Percentiles rank a stretch among this genome's conserved stretches.
phyloP scores from a whole-genome alignment of 2,888 invertebrate species.

The Folsomia candida region DNA sequence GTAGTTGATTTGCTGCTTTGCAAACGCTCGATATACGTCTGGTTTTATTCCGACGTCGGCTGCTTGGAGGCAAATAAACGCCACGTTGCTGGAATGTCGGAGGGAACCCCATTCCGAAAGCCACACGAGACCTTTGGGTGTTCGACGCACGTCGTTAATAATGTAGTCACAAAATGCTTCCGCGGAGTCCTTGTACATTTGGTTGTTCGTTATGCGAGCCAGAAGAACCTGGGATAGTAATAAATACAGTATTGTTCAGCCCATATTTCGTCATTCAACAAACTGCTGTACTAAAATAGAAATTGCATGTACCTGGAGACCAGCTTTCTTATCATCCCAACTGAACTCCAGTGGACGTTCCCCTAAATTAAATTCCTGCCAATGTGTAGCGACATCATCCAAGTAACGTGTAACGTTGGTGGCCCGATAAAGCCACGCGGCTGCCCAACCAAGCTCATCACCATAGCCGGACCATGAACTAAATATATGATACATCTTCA shows the following conservation, averaged over 20 bases:
- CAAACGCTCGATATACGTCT: constrained; percentile 57
- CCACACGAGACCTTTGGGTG: constrained; percentile 60
- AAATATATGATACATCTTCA: no score
- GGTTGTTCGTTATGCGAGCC: neutral
- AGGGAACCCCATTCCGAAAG: constrained; percentile 60
- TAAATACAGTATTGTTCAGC: neutral
- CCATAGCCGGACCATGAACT: constrained; percentile 59
- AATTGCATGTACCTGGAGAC: constrained; percentile 62
- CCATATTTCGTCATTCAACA: no score
- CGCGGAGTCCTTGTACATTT: constrained; percentile 51
- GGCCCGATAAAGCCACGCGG: constrained; percentile 60
- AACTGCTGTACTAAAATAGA: no score
- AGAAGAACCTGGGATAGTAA: neutral
- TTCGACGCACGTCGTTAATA: constrained; percentile 56
- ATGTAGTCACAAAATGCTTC: constrained; percentile 59
- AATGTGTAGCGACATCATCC: constrained; percentile 58
- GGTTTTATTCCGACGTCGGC: constrained; percentile 54
- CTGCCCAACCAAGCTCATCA: constrained; percentile 62
- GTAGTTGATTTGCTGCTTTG: constrained; percentile 60
- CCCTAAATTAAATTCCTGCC: constrained; percentile 57
- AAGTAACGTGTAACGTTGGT: constrained; percentile 57
- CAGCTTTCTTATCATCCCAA: constrained; percentile 61
- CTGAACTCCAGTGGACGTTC: constrained; percentile 59
- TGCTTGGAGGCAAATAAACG: constrained; percentile 59
- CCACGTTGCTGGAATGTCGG: constrained; percentile 60